Evolutionary conservation across 2,797 vertebrate genomes (phyloP).

Genomic region (Lemur catta): DNA sequence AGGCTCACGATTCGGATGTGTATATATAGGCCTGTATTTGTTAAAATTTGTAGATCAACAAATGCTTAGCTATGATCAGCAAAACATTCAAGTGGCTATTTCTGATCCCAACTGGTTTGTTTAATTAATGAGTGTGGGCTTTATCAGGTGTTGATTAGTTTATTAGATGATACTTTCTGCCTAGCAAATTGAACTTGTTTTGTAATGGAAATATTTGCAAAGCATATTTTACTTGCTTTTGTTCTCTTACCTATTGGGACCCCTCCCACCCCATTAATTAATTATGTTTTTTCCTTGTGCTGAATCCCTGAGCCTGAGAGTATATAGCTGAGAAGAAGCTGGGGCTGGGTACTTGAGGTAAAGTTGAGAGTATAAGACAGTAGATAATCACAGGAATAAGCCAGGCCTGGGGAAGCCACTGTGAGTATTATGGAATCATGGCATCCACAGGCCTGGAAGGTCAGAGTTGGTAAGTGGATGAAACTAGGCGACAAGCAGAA

Average conservation of each 20-base stretch:
- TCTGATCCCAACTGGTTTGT: neutral
- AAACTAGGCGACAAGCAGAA: neutral
- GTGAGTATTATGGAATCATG: neutral
- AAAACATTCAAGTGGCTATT: neutral
- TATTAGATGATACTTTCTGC: constrained; percentile 14
- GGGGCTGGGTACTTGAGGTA: neutral
- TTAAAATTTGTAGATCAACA: constrained; percentile 4
- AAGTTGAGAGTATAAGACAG: neutral
- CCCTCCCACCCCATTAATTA: neutral
- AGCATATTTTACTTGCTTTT: constrained; percentile 17
- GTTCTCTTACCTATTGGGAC: neutral
- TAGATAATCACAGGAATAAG: neutral
- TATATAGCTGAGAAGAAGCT: neutral
- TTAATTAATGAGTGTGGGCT: neutral
- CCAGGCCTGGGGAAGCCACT: neutral
- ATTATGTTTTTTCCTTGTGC: neutral
- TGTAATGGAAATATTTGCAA: constrained; percentile 31
- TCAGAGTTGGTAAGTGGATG: neutral
- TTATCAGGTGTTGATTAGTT: constrained; percentile 4
- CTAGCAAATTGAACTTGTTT: neutral
- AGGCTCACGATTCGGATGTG: neutral
- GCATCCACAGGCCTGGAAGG: neutral
- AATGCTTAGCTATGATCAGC: neutral
- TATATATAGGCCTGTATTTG: neutral
- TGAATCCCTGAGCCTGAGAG: neutral